These are phyloP conservation scores for Oscarella lobularis DNA, from an alignment of 37 sponge, comb jelly and placozoan species.

Conservation along the genomic window DNA sequence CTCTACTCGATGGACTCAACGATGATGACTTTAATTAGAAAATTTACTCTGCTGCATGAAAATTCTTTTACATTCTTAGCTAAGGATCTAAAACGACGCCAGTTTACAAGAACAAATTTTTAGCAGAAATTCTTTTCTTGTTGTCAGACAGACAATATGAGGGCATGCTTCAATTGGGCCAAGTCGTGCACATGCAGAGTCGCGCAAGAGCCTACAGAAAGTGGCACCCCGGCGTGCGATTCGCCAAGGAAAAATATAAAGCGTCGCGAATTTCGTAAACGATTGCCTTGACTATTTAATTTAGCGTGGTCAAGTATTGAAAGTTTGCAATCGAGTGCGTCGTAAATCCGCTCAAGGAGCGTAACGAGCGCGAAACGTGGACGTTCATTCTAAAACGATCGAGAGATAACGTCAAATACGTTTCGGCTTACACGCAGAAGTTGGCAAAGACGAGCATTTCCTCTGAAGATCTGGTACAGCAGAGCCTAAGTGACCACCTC, in stretches of 20 bases:
- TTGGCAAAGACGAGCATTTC: conserved; percentile 31
- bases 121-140: conserved; percentile 40
- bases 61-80: no score
- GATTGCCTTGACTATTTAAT: no score
- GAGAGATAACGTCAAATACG: conserved; percentile 49
- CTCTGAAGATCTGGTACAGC: background rate
- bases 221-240: conserved; percentile 33
- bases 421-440: conserved; percentile 29
- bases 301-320: conserved; percentile 51
- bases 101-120: no score
- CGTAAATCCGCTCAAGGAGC: conserved; percentile 23
- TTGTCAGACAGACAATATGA: conserved; percentile 45
- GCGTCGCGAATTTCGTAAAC: no score
- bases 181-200: conserved; percentile 14
- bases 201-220: conserved; percentile 14
- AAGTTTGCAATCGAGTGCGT: conserved; percentile 35
- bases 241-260: no score
- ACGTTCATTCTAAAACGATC: conserved; percentile 38
- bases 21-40: no score
- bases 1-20: no score
- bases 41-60: no score
- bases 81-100: no score
- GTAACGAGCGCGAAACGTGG: conserved; percentile 18
- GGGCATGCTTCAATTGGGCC: conserved; percentile 13
- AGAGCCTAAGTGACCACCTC: no score